Base-by-base conservation (phyloP, 2,888 invertebrate species). In the Amphimallon solstitiale region DNA sequence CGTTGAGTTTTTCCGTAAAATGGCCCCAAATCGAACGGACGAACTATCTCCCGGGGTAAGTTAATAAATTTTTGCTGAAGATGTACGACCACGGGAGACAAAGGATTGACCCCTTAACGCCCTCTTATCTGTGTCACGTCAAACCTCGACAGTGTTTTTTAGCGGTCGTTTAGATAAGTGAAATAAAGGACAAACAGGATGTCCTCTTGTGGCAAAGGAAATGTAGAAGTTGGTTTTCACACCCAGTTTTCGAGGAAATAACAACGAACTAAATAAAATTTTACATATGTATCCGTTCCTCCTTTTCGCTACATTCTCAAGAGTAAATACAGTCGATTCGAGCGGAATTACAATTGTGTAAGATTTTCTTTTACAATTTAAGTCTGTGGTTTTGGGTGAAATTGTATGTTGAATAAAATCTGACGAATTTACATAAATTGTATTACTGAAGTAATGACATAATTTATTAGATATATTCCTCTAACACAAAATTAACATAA, bases 121-220 rank as follows among this genome's bases (percentile, higher is more conserved):
- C 62, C 62, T 48, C 62, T 62, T 62, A 62, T 62, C 62, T 62
- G 38, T 62, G 62, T 62, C 62, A 49, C 49, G 62, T 62, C 62
- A 62, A 62, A 62, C 38, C 54, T 14, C 54, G 54, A 56, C 54
- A 56, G 54, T 56, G 54, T 40, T 56, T 56, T 52, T 56, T 23
- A 40, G 54, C n/a, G 54, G 54, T 56, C 54, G 54, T 56, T 56
- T 56, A 56, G 54, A 56, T 56, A 56, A 56, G 54, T 56, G 54
- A 56, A 56, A 56, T 56, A 51, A 56, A 52, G 54, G 54, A 56
- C 54, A 56, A 56, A 56, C 54, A 56, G 35, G 40, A 56, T 37
- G 52, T 19, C 54, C 15, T 40, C 54, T 21, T 40, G 54, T 21
- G 40, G 40, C 38, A 56, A 12, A 56, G 54, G 54, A 40, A 38